Evolutionary conservation across 2,797 vertebrate species (phyloP).

Genomic region (Clarias pachynema): DNA sequence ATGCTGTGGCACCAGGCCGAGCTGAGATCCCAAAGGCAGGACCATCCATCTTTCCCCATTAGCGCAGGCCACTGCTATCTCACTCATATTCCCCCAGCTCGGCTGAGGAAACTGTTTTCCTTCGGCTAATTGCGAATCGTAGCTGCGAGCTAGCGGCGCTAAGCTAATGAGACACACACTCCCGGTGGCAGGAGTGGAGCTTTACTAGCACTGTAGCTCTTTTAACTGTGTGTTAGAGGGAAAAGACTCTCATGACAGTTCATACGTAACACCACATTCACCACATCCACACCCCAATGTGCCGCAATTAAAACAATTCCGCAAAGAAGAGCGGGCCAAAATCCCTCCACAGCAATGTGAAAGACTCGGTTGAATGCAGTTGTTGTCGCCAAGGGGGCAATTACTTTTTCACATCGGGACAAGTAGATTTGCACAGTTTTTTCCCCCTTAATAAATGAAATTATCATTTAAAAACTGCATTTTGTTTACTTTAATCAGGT

Average conservation of each 20-base stretch:
- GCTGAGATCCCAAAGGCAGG: constrained; percentile 43
- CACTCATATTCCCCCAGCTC: constrained; percentile 41
- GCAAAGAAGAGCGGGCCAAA: no score
- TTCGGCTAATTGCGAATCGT: constrained; percentile 36
- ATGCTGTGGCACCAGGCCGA: constrained; percentile 39
- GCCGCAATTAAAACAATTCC: no score
- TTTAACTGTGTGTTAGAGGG: neutral
- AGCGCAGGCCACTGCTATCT: constrained; percentile 45
- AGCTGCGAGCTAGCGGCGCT: constrained; percentile 27
- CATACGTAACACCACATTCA: constrained; percentile 20
- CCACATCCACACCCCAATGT: no score
- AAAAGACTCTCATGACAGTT: constrained; percentile 1
- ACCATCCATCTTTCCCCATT: constrained; percentile 54
- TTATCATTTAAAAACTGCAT: no score
- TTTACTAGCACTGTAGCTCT: constrained; percentile 5
- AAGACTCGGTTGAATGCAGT: no score
- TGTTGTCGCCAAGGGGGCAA: no score
- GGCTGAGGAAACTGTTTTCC: constrained; percentile 48
- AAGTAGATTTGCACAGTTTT: no score
- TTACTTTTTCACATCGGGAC: no score
- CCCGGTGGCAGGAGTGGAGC: neutral
- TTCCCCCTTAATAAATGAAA: no score
- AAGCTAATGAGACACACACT: constrained; percentile 43
- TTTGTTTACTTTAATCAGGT: no score
- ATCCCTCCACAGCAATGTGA: no score